Conservation (phyloP, 2,113 vertebrate genomes). For the Ophiodon elongatus region DNA sequence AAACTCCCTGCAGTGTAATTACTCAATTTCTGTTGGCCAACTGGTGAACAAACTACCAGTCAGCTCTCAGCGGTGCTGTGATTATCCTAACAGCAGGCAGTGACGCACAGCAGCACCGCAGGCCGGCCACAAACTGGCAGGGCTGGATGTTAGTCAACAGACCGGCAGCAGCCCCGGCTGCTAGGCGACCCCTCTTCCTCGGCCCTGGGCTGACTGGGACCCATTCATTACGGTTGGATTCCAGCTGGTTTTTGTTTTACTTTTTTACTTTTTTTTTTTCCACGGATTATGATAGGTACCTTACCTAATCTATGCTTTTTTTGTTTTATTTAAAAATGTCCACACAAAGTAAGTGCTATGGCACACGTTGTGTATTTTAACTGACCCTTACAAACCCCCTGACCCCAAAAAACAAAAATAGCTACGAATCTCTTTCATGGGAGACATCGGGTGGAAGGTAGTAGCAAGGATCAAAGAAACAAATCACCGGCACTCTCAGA, state of each 20-base stretch:
- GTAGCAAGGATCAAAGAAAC: background rate
- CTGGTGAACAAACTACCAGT: slow-evolving; percentile 18
- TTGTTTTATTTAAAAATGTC: background rate
- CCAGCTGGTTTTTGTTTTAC: background rate
- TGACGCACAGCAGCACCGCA: slow-evolving; percentile 17
- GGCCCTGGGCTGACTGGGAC: background rate
- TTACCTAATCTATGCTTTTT: background rate
- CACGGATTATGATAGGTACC: background rate
- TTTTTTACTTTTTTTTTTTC: background rate
- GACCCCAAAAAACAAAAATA: too few relatives aligned
- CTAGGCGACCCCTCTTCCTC: background rate
- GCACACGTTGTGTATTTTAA: background rate
- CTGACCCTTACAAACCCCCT: background rate
- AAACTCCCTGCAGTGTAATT: background rate
- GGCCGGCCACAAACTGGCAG: background rate
- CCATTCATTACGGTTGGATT: background rate
- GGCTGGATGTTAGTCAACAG: slow-evolving; percentile 20
- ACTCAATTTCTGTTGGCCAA: slow-evolving; percentile 9
- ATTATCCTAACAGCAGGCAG: slow-evolving; percentile 27
- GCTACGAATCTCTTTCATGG: background rate
- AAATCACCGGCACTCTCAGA: background rate
- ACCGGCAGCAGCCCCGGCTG: background rate
- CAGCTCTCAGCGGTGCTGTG: slow-evolving; percentile 1
- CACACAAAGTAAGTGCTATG: too few relatives aligned
- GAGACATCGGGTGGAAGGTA: background rate